Evolutionary conservation across 2,888 invertebrate species (phyloP), one percentile per base, ranked within the genome.

Genomic region (Alviniconcha strummeri): DNA sequence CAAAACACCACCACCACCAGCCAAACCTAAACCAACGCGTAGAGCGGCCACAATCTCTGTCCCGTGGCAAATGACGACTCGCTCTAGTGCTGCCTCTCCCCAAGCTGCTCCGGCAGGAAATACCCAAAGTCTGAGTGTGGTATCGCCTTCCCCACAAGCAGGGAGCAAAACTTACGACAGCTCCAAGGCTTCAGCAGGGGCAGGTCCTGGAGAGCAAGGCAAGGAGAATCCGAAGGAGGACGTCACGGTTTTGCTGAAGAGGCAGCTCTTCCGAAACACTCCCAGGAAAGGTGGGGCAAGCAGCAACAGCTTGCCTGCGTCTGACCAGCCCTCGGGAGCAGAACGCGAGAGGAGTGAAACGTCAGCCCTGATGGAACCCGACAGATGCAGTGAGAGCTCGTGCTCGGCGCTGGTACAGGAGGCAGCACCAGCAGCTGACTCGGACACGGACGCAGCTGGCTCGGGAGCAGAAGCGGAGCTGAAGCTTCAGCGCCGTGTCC

Each of bases 401-500:
- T 0, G 5, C 56, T 57, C 6, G 19, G n/a, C 57, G 4, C 76
- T 56, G 57, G 0, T n/a, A 64, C 11, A 64, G 64, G 15, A 64
- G 64, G 15, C 11, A 64, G 9, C 64, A 64, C 11, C 64, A 64
- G 64, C 36, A 4, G 15, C 64, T 1, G 57, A 57, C 5, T 57
- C 57, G 0, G 76, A 77, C 11, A 57, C 19, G n/a, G 56, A 9
- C 19, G 13, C 11, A 6, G 57, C 11, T n/a, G 57, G 4, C 4
- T 56, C 13, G 52, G 36, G 15, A 5, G 52, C 54, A 9, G 80
- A 80, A 36, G 69, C 13, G 19, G 64, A 69, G 69, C 69, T 55
- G 69, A 55, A 54, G 17, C 55, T 80, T 67, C 69, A 54, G 19
- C 54, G 80, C 7, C 80, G 80, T 5, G 80, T 80, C 69, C 64